Percentiles rank a stretch among this genome's conserved stretches.
These are phyloP conservation scores for Eurois occulta DNA, from an alignment of 2,888 invertebrate species.

Conservation along the genomic window DNA sequence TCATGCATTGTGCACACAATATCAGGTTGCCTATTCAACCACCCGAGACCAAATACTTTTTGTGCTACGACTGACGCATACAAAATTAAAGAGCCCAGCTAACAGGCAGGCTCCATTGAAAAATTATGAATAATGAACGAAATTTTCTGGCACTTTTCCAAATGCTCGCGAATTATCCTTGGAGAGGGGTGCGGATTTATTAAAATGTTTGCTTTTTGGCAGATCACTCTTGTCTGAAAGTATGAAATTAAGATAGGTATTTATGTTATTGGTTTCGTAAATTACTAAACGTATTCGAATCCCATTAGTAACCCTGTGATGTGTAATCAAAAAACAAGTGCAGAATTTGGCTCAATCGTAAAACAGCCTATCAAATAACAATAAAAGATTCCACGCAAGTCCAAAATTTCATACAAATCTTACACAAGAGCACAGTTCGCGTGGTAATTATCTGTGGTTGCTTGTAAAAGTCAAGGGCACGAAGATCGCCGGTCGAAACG, in stretches of 20 bases:
- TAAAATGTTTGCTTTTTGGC: constrained; percentile 36
- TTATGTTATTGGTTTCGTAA: not conserved
- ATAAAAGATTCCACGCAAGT: constrained; percentile 49
- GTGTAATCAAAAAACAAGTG: constrained; percentile 10
- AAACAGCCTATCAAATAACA: constrained; percentile 38
- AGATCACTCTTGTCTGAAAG: constrained; percentile 3
- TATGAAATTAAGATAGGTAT: not conserved
- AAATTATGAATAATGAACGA: constrained; percentile 53
- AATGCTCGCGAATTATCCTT: constrained; percentile 45
- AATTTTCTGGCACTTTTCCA: constrained; percentile 53
- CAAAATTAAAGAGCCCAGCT: constrained; percentile 53
- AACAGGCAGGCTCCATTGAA: constrained; percentile 46
- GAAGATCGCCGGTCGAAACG: constrained; percentile 54
- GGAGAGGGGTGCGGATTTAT: constrained; percentile 35
- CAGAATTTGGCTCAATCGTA: constrained; percentile 23
- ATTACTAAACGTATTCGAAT: not conserved
- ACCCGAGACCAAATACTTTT: constrained; percentile 48
- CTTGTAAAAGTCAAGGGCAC: constrained; percentile 76
- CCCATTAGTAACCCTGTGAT: not conserved
- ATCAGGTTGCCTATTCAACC: constrained; percentile 51
- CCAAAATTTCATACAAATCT: constrained; percentile 55
- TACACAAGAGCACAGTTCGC: constrained; percentile 51
- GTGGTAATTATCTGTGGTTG: constrained; percentile 66
- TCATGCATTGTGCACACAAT: constrained; percentile 68
- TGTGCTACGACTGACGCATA: constrained; percentile 43